Base-by-base conservation (phyloP, 2,888 invertebrate species). In the Heliconius hortense region DNA sequence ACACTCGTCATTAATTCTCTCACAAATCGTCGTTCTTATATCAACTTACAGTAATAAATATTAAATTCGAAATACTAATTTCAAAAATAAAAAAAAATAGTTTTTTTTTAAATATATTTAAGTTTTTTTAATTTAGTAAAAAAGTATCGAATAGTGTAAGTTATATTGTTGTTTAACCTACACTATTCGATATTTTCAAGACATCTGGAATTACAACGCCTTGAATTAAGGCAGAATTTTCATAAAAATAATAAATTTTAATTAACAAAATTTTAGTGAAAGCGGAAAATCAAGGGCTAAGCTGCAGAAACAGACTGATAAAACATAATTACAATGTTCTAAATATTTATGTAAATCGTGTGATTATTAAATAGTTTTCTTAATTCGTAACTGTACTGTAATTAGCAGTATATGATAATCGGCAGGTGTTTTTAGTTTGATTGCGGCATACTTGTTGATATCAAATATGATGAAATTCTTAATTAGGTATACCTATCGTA, bases 351-450 rank as follows among this genome's bases (percentile, higher is more conserved):
- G 69, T 56, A 56, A 69, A 69, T 69, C n/a, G 13, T 15, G 31
- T 28, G n/a, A 31, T 56, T 69, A 69, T 31, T 68, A 35, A 31
- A 56, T 56, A 68, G 43, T 39, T 56, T 69, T 69, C 69, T 53
- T 56, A 69, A 56, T 56, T 69, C n/a, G n/a, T 56, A 53, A 35
- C 56, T 31, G 28, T 69, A 48, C 70, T 31, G 69, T 76, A 73
- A 76, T 76, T 76, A 76, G 70, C 69, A 70, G n/a, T 64, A 69
- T 76, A 73, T 76, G 76, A 73, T 70, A 70, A 73, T 43, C 53
- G 76, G 59, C 76, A 76, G 76, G 76, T 76, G 76, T 63, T 70
- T 48, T 73, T 66, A 4, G 39, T 15, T 69, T 21, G 53, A 8
- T 69, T 31, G 31, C 69, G 31, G 53, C 31, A 21, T 69, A 72